A percentile compares a stretch with the other conserved stretches of the same genome.
Conservation (phyloP, 2,888 invertebrate species). For the Nebria brevicollis region DNA sequence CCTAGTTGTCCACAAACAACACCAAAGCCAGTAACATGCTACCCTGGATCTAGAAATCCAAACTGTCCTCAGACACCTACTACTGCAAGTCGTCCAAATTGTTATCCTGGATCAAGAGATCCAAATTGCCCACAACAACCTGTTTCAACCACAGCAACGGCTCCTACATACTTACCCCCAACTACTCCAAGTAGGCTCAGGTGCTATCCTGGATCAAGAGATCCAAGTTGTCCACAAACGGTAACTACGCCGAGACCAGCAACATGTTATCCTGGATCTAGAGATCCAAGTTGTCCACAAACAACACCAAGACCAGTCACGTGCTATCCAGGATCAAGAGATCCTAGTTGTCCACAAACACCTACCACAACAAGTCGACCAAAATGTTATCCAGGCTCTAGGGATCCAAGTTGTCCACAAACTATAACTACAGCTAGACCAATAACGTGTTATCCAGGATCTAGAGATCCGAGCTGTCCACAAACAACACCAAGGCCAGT, state of each 20-base stretch:
- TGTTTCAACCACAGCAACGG: conserved; percentile 47
- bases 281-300: conserved; percentile 54
- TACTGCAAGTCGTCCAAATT: conserved; percentile 39
- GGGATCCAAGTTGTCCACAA: conserved; percentile 54
- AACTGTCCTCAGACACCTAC: conserved; percentile 56
- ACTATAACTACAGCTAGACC: conserved; percentile 4
- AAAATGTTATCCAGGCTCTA: conserved; percentile 50
- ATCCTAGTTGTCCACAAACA: conserved; percentile 55
- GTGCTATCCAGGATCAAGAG: conserved; percentile 55
- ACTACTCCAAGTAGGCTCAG: conserved; percentile 48
- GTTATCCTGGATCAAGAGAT: conserved; percentile 56
- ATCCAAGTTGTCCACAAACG: conserved; percentile 46
- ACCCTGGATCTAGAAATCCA: conserved; percentile 55
- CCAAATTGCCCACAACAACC: conserved; percentile 51
- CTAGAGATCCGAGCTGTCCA: conserved; percentile 51
- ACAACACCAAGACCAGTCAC: conserved; percentile 50
- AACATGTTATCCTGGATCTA: conserved; percentile 53
- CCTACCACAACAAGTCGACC: conserved; percentile 9
- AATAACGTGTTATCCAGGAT: conserved; percentile 53
- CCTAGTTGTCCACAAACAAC: conserved; percentile 52
- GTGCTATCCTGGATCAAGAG: conserved; percentile 48
- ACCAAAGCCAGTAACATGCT: conserved; percentile 54
- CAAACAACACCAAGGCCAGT: conserved; percentile 50
- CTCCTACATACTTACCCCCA: neutral
- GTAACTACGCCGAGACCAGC: conserved; percentile 44